A percentile compares a stretch with the other conserved stretches of the same genome.
Evolutionary conservation across 2,797 vertebrate genomes (phyloP).

Genomic region (Urophycis tenuis): DNA sequence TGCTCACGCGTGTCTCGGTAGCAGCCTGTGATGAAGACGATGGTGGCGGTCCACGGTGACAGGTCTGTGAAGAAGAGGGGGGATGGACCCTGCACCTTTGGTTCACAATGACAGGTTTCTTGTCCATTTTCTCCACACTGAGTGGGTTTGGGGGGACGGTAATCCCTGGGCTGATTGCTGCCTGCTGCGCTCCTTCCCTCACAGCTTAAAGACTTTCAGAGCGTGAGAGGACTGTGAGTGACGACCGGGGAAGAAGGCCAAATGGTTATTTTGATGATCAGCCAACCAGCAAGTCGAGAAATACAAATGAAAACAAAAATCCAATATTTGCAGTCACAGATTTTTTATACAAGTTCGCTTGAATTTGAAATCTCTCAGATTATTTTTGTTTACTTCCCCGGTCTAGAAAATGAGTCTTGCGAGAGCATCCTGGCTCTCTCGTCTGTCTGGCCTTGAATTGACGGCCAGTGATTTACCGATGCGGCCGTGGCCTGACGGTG

Average conservation of each 20-base stretch:
- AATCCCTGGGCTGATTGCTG: no score
- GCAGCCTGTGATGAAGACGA: not conserved
- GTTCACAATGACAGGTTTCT: not conserved
- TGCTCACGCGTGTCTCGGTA: not conserved
- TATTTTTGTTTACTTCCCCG: not conserved
- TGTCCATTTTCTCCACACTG: no score
- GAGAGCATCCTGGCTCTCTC: not conserved
- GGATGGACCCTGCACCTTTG: not conserved
- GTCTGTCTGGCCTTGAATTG: not conserved
- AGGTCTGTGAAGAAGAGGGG: not conserved
- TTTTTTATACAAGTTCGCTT: not conserved
- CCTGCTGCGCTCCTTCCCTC: no score
- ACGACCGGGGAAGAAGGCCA: no score
- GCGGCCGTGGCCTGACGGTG: no score
- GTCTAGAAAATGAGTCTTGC: not conserved
- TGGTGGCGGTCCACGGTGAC: not conserved
- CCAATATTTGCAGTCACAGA: not conserved
- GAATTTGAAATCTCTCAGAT: not conserved
- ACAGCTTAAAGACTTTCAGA: not conserved
- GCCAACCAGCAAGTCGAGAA: not conserved
- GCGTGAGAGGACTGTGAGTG: no score
- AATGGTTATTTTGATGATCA: not conserved
- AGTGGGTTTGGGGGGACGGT: no score
- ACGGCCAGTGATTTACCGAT: not conserved
- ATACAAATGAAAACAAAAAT: not conserved